Evolutionary conservation across 1,140 invertebrate genomes (phyloP).

Genomic region (Maconellicoccus hirsutus): DNA sequence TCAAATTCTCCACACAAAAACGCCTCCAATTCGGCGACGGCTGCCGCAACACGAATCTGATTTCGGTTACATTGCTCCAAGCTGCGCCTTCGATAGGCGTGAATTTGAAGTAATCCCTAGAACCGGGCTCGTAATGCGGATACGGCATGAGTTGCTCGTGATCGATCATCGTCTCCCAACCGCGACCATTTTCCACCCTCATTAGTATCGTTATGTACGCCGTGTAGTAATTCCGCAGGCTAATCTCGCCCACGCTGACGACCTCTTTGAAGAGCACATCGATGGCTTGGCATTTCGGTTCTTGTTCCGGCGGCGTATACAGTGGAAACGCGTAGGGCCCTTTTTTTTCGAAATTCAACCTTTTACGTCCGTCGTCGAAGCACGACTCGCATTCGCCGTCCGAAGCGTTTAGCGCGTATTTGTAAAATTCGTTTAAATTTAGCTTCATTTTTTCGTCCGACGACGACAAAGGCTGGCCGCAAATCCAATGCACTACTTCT

Average conservation of each 20-base stretch:
- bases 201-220: neutral
- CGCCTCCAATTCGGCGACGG: neutral
- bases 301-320: neutral
- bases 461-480: neutral
- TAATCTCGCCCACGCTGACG: neutral
- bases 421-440: neutral
- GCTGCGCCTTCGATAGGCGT: neutral
- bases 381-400: conserved; percentile 6
- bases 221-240: neutral
- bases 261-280: neutral
- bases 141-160: neutral
- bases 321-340: neutral
- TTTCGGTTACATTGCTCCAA: neutral
- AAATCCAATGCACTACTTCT: neutral
- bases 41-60: neutral
- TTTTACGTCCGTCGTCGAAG: neutral
- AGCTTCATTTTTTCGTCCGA: neutral
- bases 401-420: neutral
- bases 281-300: neutral
- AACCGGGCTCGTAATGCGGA: neutral
- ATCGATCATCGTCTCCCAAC: neutral
- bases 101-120: neutral
- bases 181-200: neutral
- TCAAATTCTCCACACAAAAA: neutral
- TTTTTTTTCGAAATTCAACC: neutral